Conservation (phyloP, 2,113 vertebrate species). For the Ptilonorhynchus violaceus region DNA sequence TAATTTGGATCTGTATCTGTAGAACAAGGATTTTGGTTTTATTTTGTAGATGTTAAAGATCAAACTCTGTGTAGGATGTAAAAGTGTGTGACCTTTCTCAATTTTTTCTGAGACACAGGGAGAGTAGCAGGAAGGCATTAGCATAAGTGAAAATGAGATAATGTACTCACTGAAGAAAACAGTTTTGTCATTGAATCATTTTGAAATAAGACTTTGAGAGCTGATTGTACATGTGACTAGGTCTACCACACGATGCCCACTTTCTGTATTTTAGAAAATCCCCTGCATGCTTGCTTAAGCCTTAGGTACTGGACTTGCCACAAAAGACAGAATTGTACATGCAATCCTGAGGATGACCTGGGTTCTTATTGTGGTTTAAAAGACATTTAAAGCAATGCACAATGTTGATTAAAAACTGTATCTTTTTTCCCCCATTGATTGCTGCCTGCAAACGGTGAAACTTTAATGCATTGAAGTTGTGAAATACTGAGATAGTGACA, state of each 20-base stretch:
- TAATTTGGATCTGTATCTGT: not conserved
- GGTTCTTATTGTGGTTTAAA: not conserved
- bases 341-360: not conserved
- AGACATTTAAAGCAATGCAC: not conserved
- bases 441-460: not conserved
- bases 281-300: not conserved
- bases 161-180: not conserved
- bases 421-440: not conserved
- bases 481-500: not conserved
- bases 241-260: not conserved
- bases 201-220: not conserved
- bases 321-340: not conserved
- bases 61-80: not conserved
- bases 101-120: rapidly evolving
- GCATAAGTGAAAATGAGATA: not conserved
- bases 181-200: not conserved
- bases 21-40: not conserved
- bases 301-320: not conserved
- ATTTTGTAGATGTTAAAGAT: not conserved
- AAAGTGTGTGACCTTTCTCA: not conserved
- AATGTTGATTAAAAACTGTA: not conserved
- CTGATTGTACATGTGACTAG: not conserved
- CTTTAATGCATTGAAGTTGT: not conserved
- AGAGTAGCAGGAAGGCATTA: not conserved
- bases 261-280: not conserved